Evolutionary conservation across 2,797 vertebrate genomes (phyloP).

Genomic region (Gorsachius magnificus): DNA sequence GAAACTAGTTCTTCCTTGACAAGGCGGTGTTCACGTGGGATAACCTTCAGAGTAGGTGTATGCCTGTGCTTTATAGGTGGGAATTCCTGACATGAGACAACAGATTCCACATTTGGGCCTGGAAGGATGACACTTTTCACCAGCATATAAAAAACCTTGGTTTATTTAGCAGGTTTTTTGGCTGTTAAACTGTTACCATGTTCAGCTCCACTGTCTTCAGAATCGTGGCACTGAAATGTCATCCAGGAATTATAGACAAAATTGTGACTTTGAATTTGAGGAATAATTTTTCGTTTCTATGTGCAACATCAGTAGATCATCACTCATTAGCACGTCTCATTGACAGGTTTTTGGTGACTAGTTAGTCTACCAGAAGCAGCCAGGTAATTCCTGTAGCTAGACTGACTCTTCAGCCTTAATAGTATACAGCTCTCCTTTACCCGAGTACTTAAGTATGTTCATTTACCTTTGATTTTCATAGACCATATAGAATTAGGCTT

Average conservation of each 20-base stretch:
- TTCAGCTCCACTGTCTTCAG: background rate
- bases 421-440: background rate
- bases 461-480: background rate
- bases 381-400: background rate
- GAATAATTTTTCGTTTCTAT: background rate
- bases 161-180: background rate
- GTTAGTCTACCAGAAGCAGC: background rate
- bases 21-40: background rate
- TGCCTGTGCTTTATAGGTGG: background rate
- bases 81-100: background rate
- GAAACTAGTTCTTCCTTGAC: background rate
- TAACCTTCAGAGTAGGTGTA: background rate
- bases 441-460: background rate
- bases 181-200: background rate
- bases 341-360: background rate
- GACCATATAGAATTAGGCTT: background rate
- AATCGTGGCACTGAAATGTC: background rate
- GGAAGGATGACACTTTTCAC: background rate
- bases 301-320: background rate
- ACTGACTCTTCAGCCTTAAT: background rate
- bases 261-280: background rate
- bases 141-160: background rate
- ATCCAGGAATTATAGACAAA: background rate
- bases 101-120: background rate
- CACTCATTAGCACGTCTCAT: background rate